phyloP scores from a whole-genome alignment of 2,113 vertebrate genomes.

The Dipodomys merriami region DNA sequence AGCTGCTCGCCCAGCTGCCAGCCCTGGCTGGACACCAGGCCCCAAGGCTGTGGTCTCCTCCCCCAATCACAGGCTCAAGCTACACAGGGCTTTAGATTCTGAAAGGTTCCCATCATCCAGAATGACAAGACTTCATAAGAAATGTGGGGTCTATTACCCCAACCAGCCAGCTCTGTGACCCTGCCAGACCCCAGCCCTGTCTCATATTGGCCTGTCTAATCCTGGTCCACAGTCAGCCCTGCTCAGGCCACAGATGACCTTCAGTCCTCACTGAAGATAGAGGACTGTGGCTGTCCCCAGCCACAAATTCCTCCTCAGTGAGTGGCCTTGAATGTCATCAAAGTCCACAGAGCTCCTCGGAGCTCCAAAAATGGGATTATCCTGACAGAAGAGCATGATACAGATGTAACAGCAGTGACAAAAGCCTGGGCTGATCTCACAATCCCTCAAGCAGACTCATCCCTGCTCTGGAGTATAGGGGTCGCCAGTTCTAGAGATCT shows the following conservation, averaged over 20 bases:
- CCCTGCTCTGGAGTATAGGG: neutral
- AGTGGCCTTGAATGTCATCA: neutral
- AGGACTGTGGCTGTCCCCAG: neutral
- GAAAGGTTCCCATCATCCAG: neutral
- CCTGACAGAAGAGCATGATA: neutral
- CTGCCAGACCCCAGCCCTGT: neutral
- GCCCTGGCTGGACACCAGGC: slow-evolving; percentile 53
- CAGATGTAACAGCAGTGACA: neutral
- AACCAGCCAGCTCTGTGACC: neutral
- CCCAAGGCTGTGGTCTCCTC: neutral
- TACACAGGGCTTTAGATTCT: slow-evolving; percentile 11
- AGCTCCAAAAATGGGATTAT: neutral
- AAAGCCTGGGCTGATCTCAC: neutral
- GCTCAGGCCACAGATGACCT: neutral
- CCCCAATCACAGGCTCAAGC: neutral
- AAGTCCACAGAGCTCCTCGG: neutral
- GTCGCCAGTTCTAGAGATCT: neutral
- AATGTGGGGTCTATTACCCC: neutral
- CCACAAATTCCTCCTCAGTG: neutral
- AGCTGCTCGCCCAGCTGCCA: slow-evolving; percentile 68
- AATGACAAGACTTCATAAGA: neutral
- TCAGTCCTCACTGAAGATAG: neutral
- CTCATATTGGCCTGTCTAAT: neutral
- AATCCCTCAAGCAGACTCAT: neutral
- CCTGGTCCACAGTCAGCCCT: neutral